Evolutionary conservation across 2,113 vertebrate species (phyloP).

Genomic region (Gallinago undulata): DNA sequence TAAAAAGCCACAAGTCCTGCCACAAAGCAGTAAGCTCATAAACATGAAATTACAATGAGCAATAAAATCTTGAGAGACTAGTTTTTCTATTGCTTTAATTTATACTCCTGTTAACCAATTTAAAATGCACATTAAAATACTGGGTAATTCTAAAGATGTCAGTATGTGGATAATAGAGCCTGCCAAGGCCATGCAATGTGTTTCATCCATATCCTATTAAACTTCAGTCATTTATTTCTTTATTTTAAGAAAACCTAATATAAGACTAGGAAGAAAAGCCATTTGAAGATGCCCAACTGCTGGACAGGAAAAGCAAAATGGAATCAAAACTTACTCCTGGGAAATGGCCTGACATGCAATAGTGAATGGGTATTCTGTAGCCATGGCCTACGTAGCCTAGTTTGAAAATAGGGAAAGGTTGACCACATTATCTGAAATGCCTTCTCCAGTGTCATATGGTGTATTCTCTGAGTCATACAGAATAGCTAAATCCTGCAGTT

Average conservation of each 20-base stretch:
- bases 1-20: not conserved
- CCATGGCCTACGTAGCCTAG: not conserved
- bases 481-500: not conserved
- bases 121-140: slow-evolving; percentile 52
- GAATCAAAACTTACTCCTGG: not conserved
- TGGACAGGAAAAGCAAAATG: not conserved
- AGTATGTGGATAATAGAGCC: not conserved
- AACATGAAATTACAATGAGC: slow-evolving; percentile 23
- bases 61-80: slow-evolving; percentile 31
- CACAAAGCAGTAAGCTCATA: not conserved
- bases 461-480: not conserved
- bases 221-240: slow-evolving; percentile 8
- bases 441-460: not conserved
- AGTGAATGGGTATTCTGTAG: not conserved
- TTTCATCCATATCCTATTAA: not conserved
- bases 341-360: not conserved
- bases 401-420: not conserved
- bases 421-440: not conserved
- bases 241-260: not conserved
- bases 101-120: slow-evolving; percentile 46
- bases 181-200: not conserved
- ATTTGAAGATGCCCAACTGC: not conserved
- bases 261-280: not conserved
- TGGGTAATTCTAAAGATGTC: slow-evolving; percentile 27
- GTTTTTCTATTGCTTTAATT: slow-evolving; percentile 49